Evolutionary conservation across 2,113 vertebrate genomes (phyloP).

Genomic region (Istiophorus platypterus): DNA sequence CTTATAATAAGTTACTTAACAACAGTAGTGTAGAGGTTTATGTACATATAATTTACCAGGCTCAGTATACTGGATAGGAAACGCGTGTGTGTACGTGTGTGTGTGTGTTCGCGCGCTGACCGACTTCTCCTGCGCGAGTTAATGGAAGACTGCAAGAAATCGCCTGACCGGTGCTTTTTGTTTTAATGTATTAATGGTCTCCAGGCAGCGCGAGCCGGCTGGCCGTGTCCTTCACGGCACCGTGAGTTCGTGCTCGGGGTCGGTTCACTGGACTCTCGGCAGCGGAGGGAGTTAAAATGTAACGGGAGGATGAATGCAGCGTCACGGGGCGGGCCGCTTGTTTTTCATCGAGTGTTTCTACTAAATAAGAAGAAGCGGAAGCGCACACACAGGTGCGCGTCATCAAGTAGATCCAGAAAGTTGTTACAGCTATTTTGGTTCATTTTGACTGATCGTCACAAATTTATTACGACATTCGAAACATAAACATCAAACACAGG

Average conservation of each 20-base stretch:
- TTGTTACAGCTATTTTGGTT: neutral
- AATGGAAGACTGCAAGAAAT: conserved; percentile 66
- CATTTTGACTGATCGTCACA: neutral
- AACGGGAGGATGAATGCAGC: conserved; percentile 50
- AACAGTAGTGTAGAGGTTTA: too few species aligned
- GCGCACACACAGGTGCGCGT: neutral
- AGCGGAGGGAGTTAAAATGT: conserved; percentile 67
- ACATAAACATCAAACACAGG: neutral
- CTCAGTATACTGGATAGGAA: neutral
- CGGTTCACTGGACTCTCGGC: conserved; percentile 57
- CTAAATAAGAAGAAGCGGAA: neutral
- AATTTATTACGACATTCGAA: neutral
- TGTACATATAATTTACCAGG: too few species aligned
- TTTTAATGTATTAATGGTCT: conserved; percentile 52
- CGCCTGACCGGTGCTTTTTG: conserved; percentile 27
- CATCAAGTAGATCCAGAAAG: too few species aligned
- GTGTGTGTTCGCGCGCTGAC: neutral
- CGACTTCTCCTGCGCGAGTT: conserved; percentile 44
- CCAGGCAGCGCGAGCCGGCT: conserved; percentile 36
- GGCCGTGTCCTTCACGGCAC: conserved; percentile 58
- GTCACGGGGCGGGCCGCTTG: conserved; percentile 18
- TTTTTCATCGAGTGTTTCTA: conserved; percentile 20
- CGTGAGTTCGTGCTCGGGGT: conserved; percentile 57
- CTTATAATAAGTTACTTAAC: too few species aligned
- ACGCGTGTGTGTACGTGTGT: neutral